Conservation (phyloP, 2,113 vertebrate species). For the Cyanoramphus novaezelandiae region DNA sequence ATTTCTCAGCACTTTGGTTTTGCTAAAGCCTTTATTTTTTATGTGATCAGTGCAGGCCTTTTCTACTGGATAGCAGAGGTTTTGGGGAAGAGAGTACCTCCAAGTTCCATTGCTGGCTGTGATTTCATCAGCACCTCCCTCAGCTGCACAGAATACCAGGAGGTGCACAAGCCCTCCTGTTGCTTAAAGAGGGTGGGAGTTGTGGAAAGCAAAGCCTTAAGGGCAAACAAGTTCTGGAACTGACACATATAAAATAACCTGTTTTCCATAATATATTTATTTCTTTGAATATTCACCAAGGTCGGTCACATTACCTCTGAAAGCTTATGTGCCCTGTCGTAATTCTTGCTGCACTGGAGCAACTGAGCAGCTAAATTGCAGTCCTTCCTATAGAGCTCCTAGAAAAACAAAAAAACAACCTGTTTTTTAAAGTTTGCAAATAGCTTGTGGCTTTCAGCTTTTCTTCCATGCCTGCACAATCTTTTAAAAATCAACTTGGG, state of each 20-base stretch:
- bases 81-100: neutral
- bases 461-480: neutral
- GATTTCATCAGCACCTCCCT: neutral
- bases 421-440: neutral
- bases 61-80: neutral
- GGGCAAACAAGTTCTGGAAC: neutral
- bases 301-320: conserved; percentile 85
- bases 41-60: neutral
- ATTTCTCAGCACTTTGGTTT: neutral
- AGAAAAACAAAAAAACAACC: conserved; percentile 57
- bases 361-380: conserved; percentile 94
- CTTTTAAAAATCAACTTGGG: neutral
- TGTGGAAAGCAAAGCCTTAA: neutral
- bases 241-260: neutral
- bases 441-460: neutral
- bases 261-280: neutral
- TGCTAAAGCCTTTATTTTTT: neutral
- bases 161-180: neutral
- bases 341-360: conserved; percentile 93
- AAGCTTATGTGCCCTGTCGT: conserved; percentile 88
- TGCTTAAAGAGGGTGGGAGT: neutral
- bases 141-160: neutral
- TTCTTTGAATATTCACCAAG: neutral
- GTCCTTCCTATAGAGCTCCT: conserved; percentile 97
- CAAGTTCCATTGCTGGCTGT: neutral